Evolutionary conservation across 2,888 invertebrate genomes (phyloP).

Genomic region (Deilephila elpenor): DNA sequence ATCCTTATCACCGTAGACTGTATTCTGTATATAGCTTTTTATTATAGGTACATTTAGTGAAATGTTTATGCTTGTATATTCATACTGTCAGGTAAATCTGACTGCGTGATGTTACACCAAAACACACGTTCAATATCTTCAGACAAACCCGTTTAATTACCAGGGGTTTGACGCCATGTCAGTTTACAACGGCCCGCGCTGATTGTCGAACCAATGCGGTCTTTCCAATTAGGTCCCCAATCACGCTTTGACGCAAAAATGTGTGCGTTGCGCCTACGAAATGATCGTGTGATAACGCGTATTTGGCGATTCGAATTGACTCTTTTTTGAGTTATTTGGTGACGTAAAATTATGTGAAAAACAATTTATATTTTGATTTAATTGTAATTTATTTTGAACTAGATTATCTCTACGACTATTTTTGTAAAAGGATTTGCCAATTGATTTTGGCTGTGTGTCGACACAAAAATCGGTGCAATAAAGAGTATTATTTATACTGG

Average conservation of each 20-base stretch:
- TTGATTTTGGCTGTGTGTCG: too few species aligned
- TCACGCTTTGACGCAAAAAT: constrained; percentile 6
- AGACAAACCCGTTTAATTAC: constrained; percentile 12
- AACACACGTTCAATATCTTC: not conserved
- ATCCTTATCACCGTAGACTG: too few species aligned
- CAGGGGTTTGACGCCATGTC: constrained; percentile 8
- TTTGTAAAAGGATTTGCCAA: too few species aligned
- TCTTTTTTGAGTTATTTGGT: not conserved
- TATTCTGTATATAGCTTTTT: too few species aligned
- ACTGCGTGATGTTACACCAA: not conserved
- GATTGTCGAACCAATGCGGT: constrained; percentile 24
- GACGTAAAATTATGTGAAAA: too few species aligned
- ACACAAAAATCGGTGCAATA: too few species aligned
- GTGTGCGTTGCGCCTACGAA: not conserved
- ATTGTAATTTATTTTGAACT: too few species aligned
- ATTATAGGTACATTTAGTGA: too few species aligned
- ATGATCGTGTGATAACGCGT: not conserved
- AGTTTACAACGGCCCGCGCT: constrained; percentile 6
- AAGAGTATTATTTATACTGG: too few species aligned
- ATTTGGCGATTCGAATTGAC: not conserved
- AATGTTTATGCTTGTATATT: too few species aligned
- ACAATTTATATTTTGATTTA: too few species aligned
- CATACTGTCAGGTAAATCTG: not conserved
- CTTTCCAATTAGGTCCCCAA: constrained; percentile 26
- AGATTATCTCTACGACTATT: too few species aligned